Base-by-base conservation (phyloP, 2,797 vertebrate species). In the Mus minutoides region DNA sequence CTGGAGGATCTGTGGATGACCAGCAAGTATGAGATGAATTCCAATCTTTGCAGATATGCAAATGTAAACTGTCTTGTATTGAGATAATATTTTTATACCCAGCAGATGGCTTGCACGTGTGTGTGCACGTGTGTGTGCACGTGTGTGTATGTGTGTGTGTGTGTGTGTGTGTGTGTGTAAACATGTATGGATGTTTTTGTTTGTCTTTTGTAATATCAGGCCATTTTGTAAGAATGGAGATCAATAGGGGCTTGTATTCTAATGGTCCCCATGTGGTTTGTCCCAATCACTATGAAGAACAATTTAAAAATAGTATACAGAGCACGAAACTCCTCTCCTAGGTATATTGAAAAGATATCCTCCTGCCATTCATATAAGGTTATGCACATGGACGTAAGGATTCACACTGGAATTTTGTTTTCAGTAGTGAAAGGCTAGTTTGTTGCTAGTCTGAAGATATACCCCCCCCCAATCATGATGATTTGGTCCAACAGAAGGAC, bases 371-470 rank as follows among this genome's bases (percentile, higher is more conserved):
- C 69, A 46, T 34, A 29, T 46, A 88, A 76, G n/a, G 34, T 71
- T 71, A 37, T 71, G n/a, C 34, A 82, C 26, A 46, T 31, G 64
- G 8, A 16, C 16, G 17, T 21, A 60, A 52, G 54, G 31, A 49
- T 69, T 75, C 76, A 37, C 58, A 60, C 21, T n/a, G 62, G 10
- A n/a, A 19, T 34, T 46, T 73, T 56, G n/a, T 85, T 94, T 79
- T 88, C 62, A 73, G 37, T 29, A 49, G n/a, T 34, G 54, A 52
- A 80, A 87, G 56, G 31, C 14, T 43, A 2, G 46, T 62, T 88
- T 84, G 71, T 67, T 82, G 29, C 87, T 84, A 86, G 37, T 34
- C 90, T 78, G 86, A 91, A 94, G 89, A 10, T n/a, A n/a, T n/a
- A n/a, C 11, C 3, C 21, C 56, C 22, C 58, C 58, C 40, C 69